Conservation (phyloP, 2,113 vertebrate genomes). For the Anolis carolinensis region DNA sequence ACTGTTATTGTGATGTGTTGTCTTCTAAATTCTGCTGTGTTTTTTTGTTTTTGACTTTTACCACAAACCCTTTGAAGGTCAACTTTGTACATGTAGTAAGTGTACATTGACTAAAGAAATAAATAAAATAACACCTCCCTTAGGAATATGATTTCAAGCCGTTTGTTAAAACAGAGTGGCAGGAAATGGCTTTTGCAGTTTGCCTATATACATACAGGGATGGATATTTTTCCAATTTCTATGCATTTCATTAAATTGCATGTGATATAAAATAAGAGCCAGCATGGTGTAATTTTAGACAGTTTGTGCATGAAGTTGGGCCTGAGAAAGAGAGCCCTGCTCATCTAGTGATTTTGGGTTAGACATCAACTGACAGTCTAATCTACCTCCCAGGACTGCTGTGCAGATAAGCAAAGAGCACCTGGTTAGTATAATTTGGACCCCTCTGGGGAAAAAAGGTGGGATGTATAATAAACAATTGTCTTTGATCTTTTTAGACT, state of each 20-base stretch:
- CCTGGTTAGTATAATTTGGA: no score
- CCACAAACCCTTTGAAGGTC: no score
- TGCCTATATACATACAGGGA: not conserved
- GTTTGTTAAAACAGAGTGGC: not conserved
- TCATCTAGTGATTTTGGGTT: not conserved
- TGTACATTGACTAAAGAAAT: no score
- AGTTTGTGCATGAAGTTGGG: not conserved
- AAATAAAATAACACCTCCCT: no score
- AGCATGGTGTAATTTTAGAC: not conserved
- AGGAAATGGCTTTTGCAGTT: constrained; percentile 34
- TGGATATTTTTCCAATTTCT: constrained; percentile 45
- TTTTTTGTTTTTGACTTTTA: no score
- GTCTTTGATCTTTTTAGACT: constrained; percentile 22
- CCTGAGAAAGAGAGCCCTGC: not conserved
- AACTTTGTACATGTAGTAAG: no score
- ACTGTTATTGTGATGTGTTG: no score
- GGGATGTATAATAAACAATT: constrained; percentile 39
- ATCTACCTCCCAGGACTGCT: not conserved
- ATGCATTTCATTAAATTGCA: constrained; percentile 19
- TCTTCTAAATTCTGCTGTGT: no score
- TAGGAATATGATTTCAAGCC: not conserved
- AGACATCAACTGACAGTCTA: no score
- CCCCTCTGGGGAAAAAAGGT: not conserved
- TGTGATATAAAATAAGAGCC: not conserved
- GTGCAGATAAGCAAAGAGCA: not conserved